These are phyloP conservation scores for Epirrhoe tristata DNA, from an alignment of 2,888 invertebrate species.

Conservation along the genomic window DNA sequence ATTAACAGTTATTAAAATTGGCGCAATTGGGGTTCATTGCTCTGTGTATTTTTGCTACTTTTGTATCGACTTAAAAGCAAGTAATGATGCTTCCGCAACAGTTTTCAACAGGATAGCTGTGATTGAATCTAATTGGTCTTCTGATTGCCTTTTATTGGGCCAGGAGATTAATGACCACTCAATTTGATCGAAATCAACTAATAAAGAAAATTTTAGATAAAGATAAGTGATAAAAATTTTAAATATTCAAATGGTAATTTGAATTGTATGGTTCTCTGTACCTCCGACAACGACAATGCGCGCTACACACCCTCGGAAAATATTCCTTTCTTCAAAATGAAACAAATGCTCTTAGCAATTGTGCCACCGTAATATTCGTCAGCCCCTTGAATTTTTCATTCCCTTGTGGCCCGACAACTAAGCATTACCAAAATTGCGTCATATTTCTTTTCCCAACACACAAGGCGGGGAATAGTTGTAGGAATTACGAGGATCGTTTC, in stretches of 20 bases:
- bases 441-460: slow-evolving; percentile 81
- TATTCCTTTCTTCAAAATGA: slow-evolving; percentile 70
- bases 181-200: too few relatives aligned
- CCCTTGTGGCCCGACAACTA: slow-evolving; percentile 83
- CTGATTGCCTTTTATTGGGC: not conserved
- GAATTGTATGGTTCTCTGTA: not conserved
- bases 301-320: slow-evolving; percentile 56
- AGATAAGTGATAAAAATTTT: not conserved
- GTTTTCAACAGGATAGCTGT: not conserved
- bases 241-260: too few relatives aligned
- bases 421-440: slow-evolving; percentile 85
- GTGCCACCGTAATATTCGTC: slow-evolving; percentile 78
- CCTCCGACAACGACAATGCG: slow-evolving; percentile 15
- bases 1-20: slow-evolving; percentile 14
- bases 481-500: slow-evolving; percentile 67
- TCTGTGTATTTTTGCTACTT: not conserved
- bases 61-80: not conserved
- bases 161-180: too few relatives aligned
- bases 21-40: slow-evolving; percentile 8
- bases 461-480: slow-evolving; percentile 74
- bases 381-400: slow-evolving; percentile 85
- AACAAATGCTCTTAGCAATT: slow-evolving; percentile 79
- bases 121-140: not conserved
- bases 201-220: too few relatives aligned
- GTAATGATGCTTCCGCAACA: not conserved